These are phyloP conservation scores for Okamejei kenojei DNA, from an alignment of 2,797 vertebrate genomes.

Conservation along the genomic window DNA sequence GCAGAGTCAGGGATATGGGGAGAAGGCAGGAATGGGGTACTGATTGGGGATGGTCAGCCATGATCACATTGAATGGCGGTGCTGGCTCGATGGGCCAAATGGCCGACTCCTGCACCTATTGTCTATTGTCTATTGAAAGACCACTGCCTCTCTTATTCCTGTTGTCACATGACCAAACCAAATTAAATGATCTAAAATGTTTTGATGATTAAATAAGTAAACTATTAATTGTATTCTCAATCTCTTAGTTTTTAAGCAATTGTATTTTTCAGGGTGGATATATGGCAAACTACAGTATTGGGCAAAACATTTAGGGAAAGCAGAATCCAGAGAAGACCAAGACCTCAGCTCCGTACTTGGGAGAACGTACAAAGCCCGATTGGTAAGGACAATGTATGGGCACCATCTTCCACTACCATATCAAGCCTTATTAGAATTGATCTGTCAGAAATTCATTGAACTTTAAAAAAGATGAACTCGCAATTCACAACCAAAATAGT, in stretches of 20 bases:
- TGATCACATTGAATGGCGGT: no score
- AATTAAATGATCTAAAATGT: background rate
- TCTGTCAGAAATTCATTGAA: background rate
- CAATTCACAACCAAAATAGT: background rate
- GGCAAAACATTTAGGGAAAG: slow-evolving; percentile 48
- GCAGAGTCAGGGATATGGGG: no score
- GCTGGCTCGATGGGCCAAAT: no score
- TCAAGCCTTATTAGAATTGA: background rate
- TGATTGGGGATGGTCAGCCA: no score
- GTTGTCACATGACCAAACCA: background rate
- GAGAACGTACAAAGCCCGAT: slow-evolving; percentile 43
- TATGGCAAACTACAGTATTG: slow-evolving; percentile 46
- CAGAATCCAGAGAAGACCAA: slow-evolving; percentile 47
- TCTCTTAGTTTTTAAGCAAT: background rate
- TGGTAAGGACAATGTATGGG: slow-evolving; percentile 42
- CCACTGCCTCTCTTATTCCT: no score
- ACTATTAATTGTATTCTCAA: background rate
- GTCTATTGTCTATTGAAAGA: no score
- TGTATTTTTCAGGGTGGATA: slow-evolving; percentile 41
- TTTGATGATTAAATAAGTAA: background rate
- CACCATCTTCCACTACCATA: background rate
- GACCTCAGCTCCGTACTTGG: slow-evolving; percentile 40
- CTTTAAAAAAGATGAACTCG: background rate
- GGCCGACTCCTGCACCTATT: no score
- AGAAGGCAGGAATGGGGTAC: no score